A percentile compares a stretch with the other conserved stretches of the same genome.
Evolutionary conservation across 2,888 invertebrate species (phyloP).

Genomic region (Lasioglossum malachurum): DNA sequence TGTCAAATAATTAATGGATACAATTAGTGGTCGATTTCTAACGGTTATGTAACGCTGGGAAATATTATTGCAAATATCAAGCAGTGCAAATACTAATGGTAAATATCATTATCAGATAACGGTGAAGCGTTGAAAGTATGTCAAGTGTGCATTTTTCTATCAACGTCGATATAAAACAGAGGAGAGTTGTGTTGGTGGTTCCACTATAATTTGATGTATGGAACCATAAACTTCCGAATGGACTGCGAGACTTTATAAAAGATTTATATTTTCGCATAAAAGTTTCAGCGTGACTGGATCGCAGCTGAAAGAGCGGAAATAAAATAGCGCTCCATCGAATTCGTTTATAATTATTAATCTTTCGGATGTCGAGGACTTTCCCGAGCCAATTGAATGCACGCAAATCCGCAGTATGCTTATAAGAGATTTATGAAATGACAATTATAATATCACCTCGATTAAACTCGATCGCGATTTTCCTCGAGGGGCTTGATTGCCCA

Average conservation of each 20-base stretch:
- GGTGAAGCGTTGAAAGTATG: not conserved
- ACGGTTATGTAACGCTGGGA: not conserved
- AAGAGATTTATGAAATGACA: constrained; percentile 1
- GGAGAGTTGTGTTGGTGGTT: not conserved
- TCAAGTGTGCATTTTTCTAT: not conserved
- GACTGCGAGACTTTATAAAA: not conserved
- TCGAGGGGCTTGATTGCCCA: not conserved
- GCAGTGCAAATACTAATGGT: not conserved
- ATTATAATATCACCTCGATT: not conserved
- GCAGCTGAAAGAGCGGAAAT: not conserved
- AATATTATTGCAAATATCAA: not conserved
- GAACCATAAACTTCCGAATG: not conserved
- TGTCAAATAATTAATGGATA: not conserved
- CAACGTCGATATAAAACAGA: not conserved
- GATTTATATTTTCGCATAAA: not conserved
- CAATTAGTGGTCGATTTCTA: not conserved
- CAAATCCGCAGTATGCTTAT: not conserved
- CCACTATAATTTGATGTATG: not conserved
- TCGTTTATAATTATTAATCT: not conserved
- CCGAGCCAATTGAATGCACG: not conserved
- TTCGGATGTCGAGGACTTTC: not conserved
- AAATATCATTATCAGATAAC: not conserved
- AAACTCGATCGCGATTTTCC: not conserved
- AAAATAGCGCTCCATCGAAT: not conserved
- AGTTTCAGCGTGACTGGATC: not conserved